Base-by-base conservation (phyloP, 2,113 vertebrate genomes). In the Seriola aureovittata region DNA sequence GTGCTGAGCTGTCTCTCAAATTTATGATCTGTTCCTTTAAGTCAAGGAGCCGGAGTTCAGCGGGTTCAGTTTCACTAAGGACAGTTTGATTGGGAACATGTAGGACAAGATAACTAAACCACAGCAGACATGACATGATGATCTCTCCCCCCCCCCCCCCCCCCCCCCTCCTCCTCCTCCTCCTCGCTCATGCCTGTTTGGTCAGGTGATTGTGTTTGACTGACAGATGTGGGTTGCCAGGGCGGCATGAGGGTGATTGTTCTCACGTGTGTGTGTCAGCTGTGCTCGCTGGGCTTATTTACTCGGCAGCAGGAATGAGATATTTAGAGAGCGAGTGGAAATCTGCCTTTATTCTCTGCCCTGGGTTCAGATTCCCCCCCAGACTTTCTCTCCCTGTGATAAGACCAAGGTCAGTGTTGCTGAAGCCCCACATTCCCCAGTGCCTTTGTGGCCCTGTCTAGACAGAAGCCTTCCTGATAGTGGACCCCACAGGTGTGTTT, bases 201-300 rank as follows among this genome's bases (percentile, higher is more conserved):
- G 92, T 94, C 91, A 94, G 92, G 91, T 94, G 94, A 90, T 83
- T 8, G 55, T 58, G 84, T 91, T 85, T 93, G 92, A 94, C 73
- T 92, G 93, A 93, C 94, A 93, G 88, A 91, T 93, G 87, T 92
- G 90, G 87, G 87, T 81, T 71, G 50, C 42, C 42, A 32, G 71
- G 82, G 75, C 88, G 84, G 50, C 92, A 88, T 1, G 65, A 29
- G 57, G 88, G 91, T 92, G 92, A 85, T 70, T 90, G 81, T 92
- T 95, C 89, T 95, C 75, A 72, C 79, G 83, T 87, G 86, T 93
- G 88, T 79, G 75, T 92, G 93, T 90, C 85, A 86, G 87, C 71
- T 82, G 77, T 81, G 78, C 75, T 78, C 19, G 69, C 82, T 0
- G 59, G 44, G 72, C 48, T 65, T 90, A 71, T 92, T 92, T 82